phyloP scores from a whole-genome alignment of 2,797 vertebrate genomes.

The Megaceryle alcyon region DNA sequence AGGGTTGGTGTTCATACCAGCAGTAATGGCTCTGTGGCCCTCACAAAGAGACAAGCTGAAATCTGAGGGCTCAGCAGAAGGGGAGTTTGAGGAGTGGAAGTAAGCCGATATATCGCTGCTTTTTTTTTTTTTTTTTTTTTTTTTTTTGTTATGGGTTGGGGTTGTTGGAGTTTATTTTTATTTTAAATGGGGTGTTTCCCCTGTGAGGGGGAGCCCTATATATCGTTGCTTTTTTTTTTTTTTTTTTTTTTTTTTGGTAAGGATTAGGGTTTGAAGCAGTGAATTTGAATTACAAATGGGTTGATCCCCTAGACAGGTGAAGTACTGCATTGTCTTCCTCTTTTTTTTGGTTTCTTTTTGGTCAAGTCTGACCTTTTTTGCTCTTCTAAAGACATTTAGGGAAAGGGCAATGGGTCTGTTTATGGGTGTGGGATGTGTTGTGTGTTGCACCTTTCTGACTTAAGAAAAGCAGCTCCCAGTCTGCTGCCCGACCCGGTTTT shows the following conservation, averaged over 20 bases:
- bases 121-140: background rate
- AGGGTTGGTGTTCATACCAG: background rate
- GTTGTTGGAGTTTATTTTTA: too few species aligned
- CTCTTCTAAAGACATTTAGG: background rate
- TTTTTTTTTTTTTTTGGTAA: background rate
- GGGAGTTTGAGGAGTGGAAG: background rate
- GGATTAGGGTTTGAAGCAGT: background rate
- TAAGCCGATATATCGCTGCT: background rate
- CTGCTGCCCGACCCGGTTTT: background rate
- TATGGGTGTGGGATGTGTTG: fast-evolving
- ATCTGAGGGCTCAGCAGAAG: background rate
- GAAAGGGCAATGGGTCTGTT: background rate
- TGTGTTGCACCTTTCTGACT: background rate
- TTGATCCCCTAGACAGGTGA: background rate
- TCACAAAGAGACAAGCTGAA: background rate
- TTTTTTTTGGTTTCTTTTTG: background rate
- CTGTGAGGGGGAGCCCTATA: too few species aligned
- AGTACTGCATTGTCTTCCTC: background rate
- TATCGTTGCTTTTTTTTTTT: too few species aligned
- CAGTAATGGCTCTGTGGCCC: background rate
- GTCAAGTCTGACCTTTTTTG: background rate
- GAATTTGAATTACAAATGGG: background rate
- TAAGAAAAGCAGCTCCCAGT: background rate
- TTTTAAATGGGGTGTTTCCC: too few species aligned
- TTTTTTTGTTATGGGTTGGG: too few species aligned